Percentiles rank a stretch among this genome's conserved stretches.
These are phyloP conservation scores for Heterotis niloticus DNA, from an alignment of 2,113 vertebrate species.

Conservation along the genomic window DNA sequence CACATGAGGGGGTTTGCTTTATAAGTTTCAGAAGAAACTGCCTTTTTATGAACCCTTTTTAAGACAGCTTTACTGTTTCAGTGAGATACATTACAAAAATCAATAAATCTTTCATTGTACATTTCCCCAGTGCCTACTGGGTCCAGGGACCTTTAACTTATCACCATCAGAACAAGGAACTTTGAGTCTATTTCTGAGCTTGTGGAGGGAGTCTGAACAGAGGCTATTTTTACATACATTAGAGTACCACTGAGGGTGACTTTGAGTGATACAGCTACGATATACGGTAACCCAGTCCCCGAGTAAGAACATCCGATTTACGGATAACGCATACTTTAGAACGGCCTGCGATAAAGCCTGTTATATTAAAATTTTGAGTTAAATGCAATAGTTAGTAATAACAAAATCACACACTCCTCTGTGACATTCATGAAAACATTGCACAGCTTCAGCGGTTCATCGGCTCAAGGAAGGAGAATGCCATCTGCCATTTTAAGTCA, in stretches of 20 bases:
- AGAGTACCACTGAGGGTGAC: neutral
- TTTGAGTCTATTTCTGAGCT: constrained; percentile 29
- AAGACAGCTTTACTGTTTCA: neutral
- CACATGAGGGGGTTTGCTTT: neutral
- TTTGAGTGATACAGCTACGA: neutral
- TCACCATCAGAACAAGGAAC: constrained; percentile 13
- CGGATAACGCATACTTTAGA: too few relatives aligned
- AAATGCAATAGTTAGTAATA: too few relatives aligned
- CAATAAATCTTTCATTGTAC: neutral
- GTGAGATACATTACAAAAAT: constrained; percentile 21
- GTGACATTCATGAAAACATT: too few relatives aligned
- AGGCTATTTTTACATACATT: neutral
- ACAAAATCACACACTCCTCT: too few relatives aligned
- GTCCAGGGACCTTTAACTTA: neutral
- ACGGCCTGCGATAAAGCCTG: too few relatives aligned
- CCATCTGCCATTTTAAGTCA: too few relatives aligned
- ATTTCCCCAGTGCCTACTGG: neutral
- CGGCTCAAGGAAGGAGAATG: too few relatives aligned
- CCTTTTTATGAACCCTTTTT: neutral
- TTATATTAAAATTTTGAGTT: too few relatives aligned
- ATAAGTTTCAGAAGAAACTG: neutral
- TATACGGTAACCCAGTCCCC: too few relatives aligned
- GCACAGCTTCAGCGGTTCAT: too few relatives aligned
- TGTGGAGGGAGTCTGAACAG: constrained; percentile 22
- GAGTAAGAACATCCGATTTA: too few relatives aligned